Evolutionary conservation across 2,797 vertebrate genomes (phyloP), one percentile per base, ranked within the genome.

Genomic region (Parambassis ranga): DNA sequence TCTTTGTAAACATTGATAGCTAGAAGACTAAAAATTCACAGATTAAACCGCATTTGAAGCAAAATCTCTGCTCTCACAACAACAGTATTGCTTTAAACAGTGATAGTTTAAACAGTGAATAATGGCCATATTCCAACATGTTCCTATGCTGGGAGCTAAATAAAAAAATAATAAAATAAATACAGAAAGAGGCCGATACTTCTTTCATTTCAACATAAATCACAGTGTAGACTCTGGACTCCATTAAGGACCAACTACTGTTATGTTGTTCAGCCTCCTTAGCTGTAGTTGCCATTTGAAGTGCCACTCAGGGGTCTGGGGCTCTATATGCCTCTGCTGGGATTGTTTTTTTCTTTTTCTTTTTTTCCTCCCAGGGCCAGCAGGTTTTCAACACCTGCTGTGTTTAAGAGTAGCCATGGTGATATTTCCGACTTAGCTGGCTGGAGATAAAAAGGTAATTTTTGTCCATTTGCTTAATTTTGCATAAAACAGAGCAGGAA

Each of bases 201-300:
- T 24, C 38, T 57, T 59, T 65, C 1, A 8, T 58, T 66, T 71
- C 7, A 52, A 58, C 31, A 66, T 46, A 57, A 71, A 53, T 47
- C 22, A 26, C 32, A 22, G 4, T 23, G 77, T 41, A 31, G 23
- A 24, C 42, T 59, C 30, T 59, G 19, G 7, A 37, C 43, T 68
- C 36, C 57, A 63, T 66, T 68, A 70, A 65, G 22, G 55, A 59
- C 33, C 58, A 56, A 71, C 44, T 36, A 19, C 35, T 43, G 57
- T 60, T 69, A 51, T 59, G 35, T 43, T 67, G 42, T 64, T 70
- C 56, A 58, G 44, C 33, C 67, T 75, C 73, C 68, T 85, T 77
- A 71, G 61, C 48, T 32, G 14, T 16, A 51, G 55, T 71, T 68
- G 50, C 67, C 26, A 68, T 82, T 56, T 79, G 16, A 75, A 82